phyloP scores from a whole-genome alignment of 2,797 vertebrate genomes.

The Ispidina lecontei region DNA sequence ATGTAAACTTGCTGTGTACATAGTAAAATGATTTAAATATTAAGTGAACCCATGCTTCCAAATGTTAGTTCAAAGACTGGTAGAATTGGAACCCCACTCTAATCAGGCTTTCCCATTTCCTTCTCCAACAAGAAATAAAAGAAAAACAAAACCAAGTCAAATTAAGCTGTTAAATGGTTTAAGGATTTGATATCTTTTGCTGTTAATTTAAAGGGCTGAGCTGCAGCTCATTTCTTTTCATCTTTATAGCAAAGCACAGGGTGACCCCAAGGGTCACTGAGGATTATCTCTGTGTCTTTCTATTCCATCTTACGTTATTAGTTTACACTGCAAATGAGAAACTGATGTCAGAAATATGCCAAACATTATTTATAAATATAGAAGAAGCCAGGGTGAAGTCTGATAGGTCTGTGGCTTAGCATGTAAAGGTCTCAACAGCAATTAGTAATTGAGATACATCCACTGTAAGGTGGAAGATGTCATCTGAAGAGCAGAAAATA shows the following conservation, averaged over 20 bases:
- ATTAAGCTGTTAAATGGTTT: slow-evolving; percentile 73
- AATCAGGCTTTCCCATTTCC: slow-evolving; percentile 23
- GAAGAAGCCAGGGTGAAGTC: not conserved
- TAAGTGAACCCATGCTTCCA: slow-evolving; percentile 14
- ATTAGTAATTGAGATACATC: slow-evolving; percentile 6
- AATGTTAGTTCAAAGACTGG: slow-evolving; percentile 55
- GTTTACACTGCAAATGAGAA: slow-evolving; percentile 60
- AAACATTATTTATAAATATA: slow-evolving; percentile 50
- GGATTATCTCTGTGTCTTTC: slow-evolving; percentile 52
- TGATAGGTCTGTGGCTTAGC: not conserved
- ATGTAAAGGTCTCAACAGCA: slow-evolving; percentile 24
- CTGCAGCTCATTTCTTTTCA: slow-evolving; percentile 65
- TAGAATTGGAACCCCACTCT: not conserved
- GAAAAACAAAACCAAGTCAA: slow-evolving; percentile 60
- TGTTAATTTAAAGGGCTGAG: slow-evolving; percentile 63
- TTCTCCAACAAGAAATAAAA: slow-evolving; percentile 49
- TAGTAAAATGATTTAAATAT: slow-evolving; percentile 52
- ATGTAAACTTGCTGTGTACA: not conserved
- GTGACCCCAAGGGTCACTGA: slow-evolving; percentile 51
- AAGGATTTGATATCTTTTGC: slow-evolving; percentile 62
- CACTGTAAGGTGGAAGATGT: not conserved
- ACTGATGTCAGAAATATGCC: slow-evolving; percentile 47
- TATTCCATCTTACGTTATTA: slow-evolving; percentile 40
- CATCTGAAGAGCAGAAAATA: not conserved
- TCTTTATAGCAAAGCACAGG: slow-evolving; percentile 49